These are phyloP conservation scores for Salmo trutta DNA, from an alignment of 2,797 vertebrate genomes.

Conservation along the genomic window DNA sequence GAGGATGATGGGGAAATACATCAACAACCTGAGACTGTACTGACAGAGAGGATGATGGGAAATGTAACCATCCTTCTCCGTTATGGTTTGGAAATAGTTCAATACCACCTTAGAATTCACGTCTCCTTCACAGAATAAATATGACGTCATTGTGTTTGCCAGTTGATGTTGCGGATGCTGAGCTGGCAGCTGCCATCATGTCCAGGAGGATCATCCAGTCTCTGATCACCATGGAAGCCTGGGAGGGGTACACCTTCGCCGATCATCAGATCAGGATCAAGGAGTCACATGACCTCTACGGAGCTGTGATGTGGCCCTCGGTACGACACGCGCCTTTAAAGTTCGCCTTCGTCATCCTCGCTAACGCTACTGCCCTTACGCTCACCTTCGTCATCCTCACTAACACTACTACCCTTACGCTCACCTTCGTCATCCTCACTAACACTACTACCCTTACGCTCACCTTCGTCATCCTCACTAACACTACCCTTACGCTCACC, in stretches of 20 bases:
- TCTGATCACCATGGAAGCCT: conserved; percentile 70
- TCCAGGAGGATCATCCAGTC: conserved; percentile 80
- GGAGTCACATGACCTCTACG: conserved; percentile 88
- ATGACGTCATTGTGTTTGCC: background rate
- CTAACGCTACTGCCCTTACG: background rate
- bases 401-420: background rate
- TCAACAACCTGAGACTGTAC: background rate
- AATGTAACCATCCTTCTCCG: background rate
- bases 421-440: background rate
- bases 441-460: too few relatives aligned
- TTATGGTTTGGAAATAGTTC: background rate
- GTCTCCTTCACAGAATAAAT: too few relatives aligned
- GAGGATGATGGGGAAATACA: background rate
- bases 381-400: background rate
- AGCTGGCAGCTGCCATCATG: conserved; percentile 84
- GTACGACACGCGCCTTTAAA: conserved; percentile 63
- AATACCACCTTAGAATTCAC: too few relatives aligned
- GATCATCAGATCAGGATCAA: conserved; percentile 87
- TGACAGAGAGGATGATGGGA: conserved; percentile 12
- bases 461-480: too few relatives aligned
- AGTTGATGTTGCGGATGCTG: conserved; percentile 67
- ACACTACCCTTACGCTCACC: too few relatives aligned
- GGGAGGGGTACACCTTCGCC: conserved; percentile 90
- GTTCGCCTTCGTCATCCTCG: background rate
- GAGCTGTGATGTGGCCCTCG: conserved; percentile 95